Base-by-base conservation (phyloP, 92 coral and sea anemone genomes). In the Umimayanthus kanabou region DNA sequence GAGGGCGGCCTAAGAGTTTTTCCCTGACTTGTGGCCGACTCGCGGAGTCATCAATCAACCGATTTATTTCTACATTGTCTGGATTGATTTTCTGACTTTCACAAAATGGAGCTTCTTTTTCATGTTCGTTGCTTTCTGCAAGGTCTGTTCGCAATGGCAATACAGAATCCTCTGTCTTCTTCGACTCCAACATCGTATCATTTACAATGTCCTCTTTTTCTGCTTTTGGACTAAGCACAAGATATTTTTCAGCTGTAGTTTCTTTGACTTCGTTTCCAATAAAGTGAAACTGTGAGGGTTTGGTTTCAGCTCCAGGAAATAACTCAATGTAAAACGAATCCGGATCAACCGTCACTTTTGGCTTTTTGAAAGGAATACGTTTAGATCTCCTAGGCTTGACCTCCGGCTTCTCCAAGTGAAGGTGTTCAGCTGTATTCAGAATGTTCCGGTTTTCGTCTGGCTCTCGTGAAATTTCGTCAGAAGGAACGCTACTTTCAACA, bases 301-400 rank as follows among this genome's bases (percentile, higher is more conserved):
- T 66, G 8, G 85, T 55, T 45, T 85, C 78, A 73, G 43, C 28
- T 30, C 70, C 81, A 2, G 93, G 88, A 88, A 88, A 90, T 72
- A 80, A 92, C 89, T 96, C 98, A 18, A 96, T 90, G 7, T 92
- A 89, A 91, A 92, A 91, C 0, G 91, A 90, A 49, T 88, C 94
- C 9, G 96, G 88, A 11, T 89, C 88, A 33, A 90, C 57, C 25
- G 57, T 76, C 22, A 91, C 43, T 47, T 82, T 89, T 7, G 94
- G 85, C 73, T 95, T 95, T 73, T 89, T 88, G 20, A 74, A 91
- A 4, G 87, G 76, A 30, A 65, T 49, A 2, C 92, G 76, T 70
- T 89, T 89, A 0, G 94, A 85, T 81, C 75, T 89, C 29, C 83
- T 87, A 2, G 93, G 89, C 55, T 69, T 20, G 22, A 25, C 26